A percentile compares a stretch with the other conserved stretches of the same genome.
phyloP scores from a whole-genome alignment of 2,888 invertebrate genomes.

The Cabera pusaria region DNA sequence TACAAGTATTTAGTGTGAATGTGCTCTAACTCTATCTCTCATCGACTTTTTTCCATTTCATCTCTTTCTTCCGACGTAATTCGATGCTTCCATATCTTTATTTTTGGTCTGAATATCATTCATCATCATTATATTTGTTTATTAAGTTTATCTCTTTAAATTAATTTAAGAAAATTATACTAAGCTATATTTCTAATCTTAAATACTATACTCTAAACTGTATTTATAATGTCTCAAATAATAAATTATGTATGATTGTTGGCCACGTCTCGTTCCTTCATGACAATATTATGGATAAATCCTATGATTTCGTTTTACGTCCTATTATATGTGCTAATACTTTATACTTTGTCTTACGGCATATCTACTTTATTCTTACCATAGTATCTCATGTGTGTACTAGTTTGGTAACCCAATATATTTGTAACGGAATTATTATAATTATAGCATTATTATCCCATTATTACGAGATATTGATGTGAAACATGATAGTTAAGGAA shows the following conservation, averaged over 20 bases:
- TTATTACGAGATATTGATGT: conserved; percentile 73
- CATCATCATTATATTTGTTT: too few species aligned
- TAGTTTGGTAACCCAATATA: conserved; percentile 62
- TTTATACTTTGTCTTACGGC: conserved; percentile 20
- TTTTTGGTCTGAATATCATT: too few species aligned
- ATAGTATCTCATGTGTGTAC: conserved; percentile 35
- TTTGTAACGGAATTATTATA: conserved; percentile 66
- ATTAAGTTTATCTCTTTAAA: too few species aligned
- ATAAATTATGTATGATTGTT: conserved; percentile 38
- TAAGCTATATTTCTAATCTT: conserved; percentile 29
- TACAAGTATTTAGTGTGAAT: conserved; percentile 70
- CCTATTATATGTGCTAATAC: conserved; percentile 17
- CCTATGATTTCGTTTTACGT: conserved; percentile 15
- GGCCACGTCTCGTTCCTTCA: conserved; percentile 74
- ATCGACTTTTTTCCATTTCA: conserved; percentile 47
- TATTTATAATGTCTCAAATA: not conserved
- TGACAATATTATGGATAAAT: conserved; percentile 52
- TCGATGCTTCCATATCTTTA: too few species aligned
- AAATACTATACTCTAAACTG: conserved; percentile 27
- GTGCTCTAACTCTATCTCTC: conserved; percentile 62
- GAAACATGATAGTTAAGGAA: conserved; percentile 81
- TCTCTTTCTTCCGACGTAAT: conserved; percentile 28
- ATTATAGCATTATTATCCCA: conserved; percentile 61
- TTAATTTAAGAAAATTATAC: conserved; percentile 13
- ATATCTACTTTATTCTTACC: conserved; percentile 28